Conservation (phyloP, 2,113 vertebrate genomes). For the Carollia perspicillata region DNA sequence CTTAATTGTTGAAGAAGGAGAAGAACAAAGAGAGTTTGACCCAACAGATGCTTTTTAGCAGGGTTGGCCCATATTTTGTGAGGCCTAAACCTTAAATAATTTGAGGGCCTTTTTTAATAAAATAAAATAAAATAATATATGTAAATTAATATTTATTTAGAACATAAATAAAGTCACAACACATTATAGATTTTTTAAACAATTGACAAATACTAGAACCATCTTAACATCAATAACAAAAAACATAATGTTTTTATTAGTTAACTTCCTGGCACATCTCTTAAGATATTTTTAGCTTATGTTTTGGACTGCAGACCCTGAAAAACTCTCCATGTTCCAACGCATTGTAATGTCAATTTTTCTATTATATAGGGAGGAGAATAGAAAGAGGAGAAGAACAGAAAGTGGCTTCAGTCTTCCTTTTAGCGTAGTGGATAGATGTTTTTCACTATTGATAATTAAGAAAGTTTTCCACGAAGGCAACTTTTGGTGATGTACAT, state of each 20-base stretch:
- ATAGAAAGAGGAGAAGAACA: neutral
- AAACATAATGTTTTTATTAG: neutral
- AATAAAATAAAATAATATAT: neutral
- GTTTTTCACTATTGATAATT: neutral
- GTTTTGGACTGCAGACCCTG: neutral
- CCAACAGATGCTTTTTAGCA: neutral
- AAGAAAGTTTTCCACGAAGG: neutral
- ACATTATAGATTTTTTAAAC: neutral
- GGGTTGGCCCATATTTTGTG: neutral
- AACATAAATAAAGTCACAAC: neutral
- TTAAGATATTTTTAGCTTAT: neutral
- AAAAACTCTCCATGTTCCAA: neutral
- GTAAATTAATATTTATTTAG: neutral
- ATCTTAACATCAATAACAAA: neutral
- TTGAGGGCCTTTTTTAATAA: neutral
- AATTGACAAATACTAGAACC: neutral
- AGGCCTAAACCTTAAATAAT: neutral
- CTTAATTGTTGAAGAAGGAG: neutral
- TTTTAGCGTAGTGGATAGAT: neutral
- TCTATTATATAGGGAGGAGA: neutral
- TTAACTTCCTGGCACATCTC: neutral
- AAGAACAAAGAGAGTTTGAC: neutral
- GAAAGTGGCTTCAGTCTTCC: neutral
- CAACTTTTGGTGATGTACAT: neutral
- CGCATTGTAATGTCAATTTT: neutral